Evolutionary conservation across 2,113 vertebrate species (phyloP).

Genomic region (Azemiops feae): DNA sequence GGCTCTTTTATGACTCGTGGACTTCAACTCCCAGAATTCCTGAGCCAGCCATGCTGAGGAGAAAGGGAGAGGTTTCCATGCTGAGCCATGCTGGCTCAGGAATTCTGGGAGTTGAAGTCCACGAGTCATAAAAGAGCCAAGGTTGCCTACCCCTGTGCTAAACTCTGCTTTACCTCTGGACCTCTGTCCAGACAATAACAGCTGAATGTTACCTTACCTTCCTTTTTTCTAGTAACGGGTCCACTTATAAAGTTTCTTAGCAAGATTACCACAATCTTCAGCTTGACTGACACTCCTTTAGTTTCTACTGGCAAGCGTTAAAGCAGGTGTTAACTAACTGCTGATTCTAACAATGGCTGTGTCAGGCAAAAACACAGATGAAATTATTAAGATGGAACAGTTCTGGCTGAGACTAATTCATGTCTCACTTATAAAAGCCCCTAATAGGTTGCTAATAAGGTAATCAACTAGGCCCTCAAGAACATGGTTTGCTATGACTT

Average conservation of each 20-base stretch:
- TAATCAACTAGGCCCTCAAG: too few species aligned
- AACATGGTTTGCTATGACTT: not conserved
- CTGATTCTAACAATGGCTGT: not conserved
- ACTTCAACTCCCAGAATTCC: too few species aligned
- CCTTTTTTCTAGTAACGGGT: not conserved
- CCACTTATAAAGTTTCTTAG: not conserved
- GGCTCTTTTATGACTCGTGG: too few species aligned
- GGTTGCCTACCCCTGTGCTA: too few species aligned
- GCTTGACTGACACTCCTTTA: not conserved
- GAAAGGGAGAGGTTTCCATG: too few species aligned
- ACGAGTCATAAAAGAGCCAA: too few species aligned
- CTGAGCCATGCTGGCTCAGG: too few species aligned
- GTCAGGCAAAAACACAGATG: not conserved
- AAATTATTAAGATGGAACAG: not conserved
- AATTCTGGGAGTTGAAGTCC: too few species aligned
- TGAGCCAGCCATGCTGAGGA: too few species aligned
- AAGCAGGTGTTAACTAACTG: not conserved
- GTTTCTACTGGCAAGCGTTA: not conserved
- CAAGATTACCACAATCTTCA: not conserved
- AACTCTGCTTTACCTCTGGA: not conserved
- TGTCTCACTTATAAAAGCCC: not conserved
- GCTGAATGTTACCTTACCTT: not conserved
- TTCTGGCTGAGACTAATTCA: not conserved
- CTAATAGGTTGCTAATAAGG: not conserved
- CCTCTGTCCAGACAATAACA: not conserved